Percentiles rank a stretch among this genome's conserved stretches.
Conservation (phyloP, 2,797 vertebrate genomes). For the Sebastes iracundus region DNA sequence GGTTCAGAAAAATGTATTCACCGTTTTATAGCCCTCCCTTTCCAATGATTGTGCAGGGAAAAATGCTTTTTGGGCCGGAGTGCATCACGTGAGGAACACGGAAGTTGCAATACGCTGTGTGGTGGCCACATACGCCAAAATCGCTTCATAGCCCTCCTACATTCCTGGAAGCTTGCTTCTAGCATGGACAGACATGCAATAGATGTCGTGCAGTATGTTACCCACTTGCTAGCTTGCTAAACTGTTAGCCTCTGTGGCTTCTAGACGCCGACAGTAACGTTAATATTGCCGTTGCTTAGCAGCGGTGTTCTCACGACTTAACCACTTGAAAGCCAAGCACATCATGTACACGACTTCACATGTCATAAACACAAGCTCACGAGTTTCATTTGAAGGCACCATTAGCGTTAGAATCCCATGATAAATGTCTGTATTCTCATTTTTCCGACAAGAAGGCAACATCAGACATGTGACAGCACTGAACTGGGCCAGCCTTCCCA, state of each 20-base stretch:
- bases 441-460: slow-evolving; percentile 21
- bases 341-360: too few relatives aligned
- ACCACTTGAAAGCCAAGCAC: too few relatives aligned
- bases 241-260: too few relatives aligned
- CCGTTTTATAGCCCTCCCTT: not conserved
- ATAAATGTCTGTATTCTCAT: not conserved
- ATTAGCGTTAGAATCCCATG: not conserved
- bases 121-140: not conserved
- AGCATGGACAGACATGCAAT: not conserved
- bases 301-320: too few relatives aligned
- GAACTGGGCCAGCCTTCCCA: slow-evolving; percentile 40
- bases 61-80: not conserved
- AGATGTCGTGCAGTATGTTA: not conserved
- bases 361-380: too few relatives aligned
- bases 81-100: not conserved
- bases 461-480: slow-evolving; percentile 32
- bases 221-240: too few relatives aligned
- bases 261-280: too few relatives aligned
- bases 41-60: not conserved
- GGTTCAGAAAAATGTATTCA: not conserved
- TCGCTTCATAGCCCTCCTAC: not conserved
- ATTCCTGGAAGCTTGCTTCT: not conserved
- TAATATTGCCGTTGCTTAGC: too few relatives aligned
- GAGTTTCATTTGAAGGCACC: too few relatives aligned
- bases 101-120: not conserved